Conservation (phyloP, 2,113 vertebrate species). For the Nymphicus hollandicus region DNA sequence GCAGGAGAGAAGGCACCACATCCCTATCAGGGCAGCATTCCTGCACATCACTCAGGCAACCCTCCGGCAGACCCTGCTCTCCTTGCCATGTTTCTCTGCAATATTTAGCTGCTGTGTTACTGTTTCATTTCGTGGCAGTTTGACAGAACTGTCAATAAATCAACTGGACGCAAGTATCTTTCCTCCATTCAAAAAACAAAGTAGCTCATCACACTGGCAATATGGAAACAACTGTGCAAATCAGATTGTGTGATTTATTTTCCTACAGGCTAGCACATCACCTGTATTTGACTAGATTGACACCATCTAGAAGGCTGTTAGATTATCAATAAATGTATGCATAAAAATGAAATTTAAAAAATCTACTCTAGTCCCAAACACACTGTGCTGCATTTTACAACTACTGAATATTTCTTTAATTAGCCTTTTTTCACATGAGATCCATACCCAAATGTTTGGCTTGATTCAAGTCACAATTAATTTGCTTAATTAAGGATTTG, state of each 20-base stretch:
- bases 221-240: neutral
- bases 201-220: neutral
- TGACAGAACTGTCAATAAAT: slow-evolving; percentile 19
- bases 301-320: neutral
- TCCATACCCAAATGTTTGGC: neutral
- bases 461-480: neutral
- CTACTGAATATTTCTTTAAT: neutral
- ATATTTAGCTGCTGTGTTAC: neutral
- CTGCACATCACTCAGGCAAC: neutral
- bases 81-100: neutral
- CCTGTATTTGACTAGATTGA: neutral
- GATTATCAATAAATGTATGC: neutral
- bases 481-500: neutral
- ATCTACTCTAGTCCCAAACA: neutral
- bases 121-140: neutral
- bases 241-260: neutral
- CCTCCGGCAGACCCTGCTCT: neutral
- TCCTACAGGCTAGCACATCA: neutral
- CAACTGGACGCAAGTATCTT: neutral
- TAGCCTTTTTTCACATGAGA: neutral
- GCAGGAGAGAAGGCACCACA: neutral
- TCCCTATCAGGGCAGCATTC: neutral
- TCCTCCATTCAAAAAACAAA: slow-evolving; percentile 3
- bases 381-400: neutral
- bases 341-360: neutral